Percentiles rank a stretch among this genome's conserved stretches.
Evolutionary conservation across 2,113 vertebrate genomes (phyloP).

Genomic region (Gopherus flavomarginatus): DNA sequence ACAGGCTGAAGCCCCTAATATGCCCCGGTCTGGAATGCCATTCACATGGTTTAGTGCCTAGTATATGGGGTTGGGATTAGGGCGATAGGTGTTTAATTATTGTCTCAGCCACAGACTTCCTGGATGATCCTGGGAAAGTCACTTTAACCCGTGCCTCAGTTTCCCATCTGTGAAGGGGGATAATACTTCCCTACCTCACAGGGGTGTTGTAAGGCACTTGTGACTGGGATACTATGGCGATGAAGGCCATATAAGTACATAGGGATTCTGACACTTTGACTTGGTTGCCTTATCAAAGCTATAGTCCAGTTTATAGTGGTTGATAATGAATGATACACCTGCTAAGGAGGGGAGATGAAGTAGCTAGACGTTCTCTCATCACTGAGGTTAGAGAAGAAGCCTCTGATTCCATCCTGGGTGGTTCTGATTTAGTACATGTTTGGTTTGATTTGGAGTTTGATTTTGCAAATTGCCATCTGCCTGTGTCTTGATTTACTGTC

Average conservation of each 20-base stretch:
- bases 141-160: background rate
- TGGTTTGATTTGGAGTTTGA: background rate
- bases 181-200: background rate
- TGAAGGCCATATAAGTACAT: background rate
- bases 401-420: background rate
- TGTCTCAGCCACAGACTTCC: background rate
- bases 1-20: background rate
- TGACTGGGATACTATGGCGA: background rate
- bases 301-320: rapidly evolving
- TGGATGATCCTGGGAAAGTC: background rate
- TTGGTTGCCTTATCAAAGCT: background rate
- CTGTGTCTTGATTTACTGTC: rapidly evolving
- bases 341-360: rapidly evolving
- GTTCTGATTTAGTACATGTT: background rate
- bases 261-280: background rate
- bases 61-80: background rate
- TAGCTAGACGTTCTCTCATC: background rate
- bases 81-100: background rate
- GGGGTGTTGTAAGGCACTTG: background rate
- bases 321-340: background rate
- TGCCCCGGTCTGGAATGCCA: background rate
- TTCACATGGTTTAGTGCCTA: background rate
- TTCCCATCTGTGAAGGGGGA: rapidly evolving
- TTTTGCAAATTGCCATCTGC: rapidly evolving
- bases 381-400: background rate